phyloP scores from a whole-genome alignment of 23 tunicate species.

The Styela clava region DNA sequence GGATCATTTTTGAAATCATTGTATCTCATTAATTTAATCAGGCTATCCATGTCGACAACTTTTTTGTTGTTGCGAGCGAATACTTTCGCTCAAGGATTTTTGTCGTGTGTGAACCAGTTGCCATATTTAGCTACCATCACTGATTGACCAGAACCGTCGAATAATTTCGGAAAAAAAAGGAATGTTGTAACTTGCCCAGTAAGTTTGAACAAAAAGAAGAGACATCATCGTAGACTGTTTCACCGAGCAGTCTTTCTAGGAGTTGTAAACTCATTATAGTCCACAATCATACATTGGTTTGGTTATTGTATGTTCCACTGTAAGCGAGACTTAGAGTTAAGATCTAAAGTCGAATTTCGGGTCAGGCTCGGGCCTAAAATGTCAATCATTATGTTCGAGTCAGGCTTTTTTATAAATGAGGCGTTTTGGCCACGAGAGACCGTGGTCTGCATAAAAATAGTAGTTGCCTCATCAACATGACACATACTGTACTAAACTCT shows the following conservation, averaged over 20 bases:
- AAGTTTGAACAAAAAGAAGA: conserved; percentile 22
- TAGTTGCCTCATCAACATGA: too few species aligned
- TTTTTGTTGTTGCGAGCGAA: conserved; percentile 43
- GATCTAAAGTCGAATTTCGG: conserved; percentile 20
- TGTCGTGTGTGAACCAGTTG: conserved; percentile 52
- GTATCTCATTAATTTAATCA: conserved; percentile 48
- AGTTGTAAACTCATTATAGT: conserved; percentile 41
- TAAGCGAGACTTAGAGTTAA: too few species aligned
- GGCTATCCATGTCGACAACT: conserved; percentile 23
- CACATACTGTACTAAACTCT: too few species aligned
- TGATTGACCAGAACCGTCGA: conserved; percentile 12
- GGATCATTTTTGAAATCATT: conserved; percentile 50
- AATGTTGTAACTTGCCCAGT: conserved; percentile 55
- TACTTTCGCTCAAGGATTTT: conserved; percentile 39
- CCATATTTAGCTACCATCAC: conserved; percentile 39
- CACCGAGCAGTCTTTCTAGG: conserved; percentile 54
- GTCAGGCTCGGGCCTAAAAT: conserved; percentile 37
- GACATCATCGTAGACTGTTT: conserved; percentile 26
- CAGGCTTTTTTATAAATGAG: too few species aligned
- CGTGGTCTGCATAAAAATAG: too few species aligned
- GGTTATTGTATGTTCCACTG: conserved; percentile 70
- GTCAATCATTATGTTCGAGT: too few species aligned
- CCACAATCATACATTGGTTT: conserved; percentile 72
- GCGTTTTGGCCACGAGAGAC: too few species aligned
- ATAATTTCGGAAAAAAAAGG: conserved; percentile 39